phyloP scores from a whole-genome alignment of 1,140 invertebrate species.

The Globodera ellingtonae region DNA sequence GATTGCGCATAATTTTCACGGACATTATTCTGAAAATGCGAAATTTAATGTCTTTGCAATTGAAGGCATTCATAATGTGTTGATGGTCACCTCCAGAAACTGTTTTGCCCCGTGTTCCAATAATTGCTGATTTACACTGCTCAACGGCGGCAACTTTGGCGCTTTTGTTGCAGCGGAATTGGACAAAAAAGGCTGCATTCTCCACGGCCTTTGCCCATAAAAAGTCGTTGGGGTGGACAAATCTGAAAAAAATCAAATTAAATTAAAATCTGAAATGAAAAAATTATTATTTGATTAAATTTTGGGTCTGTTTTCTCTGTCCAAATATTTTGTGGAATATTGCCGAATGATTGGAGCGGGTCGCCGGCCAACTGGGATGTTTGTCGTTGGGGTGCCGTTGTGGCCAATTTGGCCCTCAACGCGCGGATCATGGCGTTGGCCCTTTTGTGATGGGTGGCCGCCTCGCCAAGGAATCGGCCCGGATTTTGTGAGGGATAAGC shows the following conservation, averaged over 20 bases:
- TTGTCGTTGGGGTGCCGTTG: slow-evolving; percentile 1
- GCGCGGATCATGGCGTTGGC: slow-evolving; percentile 38
- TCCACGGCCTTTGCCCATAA: slow-evolving; percentile 46
- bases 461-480: slow-evolving; percentile 46
- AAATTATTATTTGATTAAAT: background rate
- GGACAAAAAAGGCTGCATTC: slow-evolving; percentile 17
- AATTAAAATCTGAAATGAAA: background rate
- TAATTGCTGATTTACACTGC: slow-evolving; percentile 27
- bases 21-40: slow-evolving; percentile 29
- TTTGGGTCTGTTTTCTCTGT: too few species aligned
- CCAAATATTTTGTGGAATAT: background rate
- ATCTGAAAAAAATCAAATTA: slow-evolving; percentile 22
- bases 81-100: slow-evolving; percentile 38
- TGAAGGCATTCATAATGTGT: slow-evolving; percentile 19
- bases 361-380: slow-evolving; percentile 3
- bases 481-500: slow-evolving; percentile 53
- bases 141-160: background rate
- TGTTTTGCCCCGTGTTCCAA: slow-evolving; percentile 46
- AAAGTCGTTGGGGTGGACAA: slow-evolving; percentile 32
- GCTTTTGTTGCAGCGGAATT: slow-evolving; percentile 1
- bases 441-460: slow-evolving; percentile 34
- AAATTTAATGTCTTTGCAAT: slow-evolving; percentile 6
- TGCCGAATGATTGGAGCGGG: slow-evolving; percentile 30
- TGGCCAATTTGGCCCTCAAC: slow-evolving; percentile 21
- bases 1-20: slow-evolving; percentile 40